Conservation (phyloP, 2,888 invertebrate genomes). For the Cordylochernes scorpioides region DNA sequence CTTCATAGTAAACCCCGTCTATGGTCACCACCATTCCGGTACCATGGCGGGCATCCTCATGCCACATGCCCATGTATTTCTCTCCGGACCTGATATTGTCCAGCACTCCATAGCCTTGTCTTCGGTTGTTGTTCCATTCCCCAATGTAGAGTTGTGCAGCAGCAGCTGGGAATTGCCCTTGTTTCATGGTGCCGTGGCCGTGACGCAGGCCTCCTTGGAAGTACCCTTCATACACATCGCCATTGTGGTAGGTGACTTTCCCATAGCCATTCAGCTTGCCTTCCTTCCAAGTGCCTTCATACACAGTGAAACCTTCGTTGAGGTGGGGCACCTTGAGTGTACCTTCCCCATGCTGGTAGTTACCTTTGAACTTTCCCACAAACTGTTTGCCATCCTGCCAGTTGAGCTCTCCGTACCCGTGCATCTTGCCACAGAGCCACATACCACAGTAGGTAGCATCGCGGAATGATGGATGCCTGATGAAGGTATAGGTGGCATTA, state of each 20-base stretch:
- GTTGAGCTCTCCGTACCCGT: constrained; percentile 50
- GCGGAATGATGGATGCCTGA: constrained; percentile 40
- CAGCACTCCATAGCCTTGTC: constrained; percentile 63
- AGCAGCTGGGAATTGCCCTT: constrained; percentile 45
- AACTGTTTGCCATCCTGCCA: constrained; percentile 55
- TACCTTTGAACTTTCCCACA: constrained; percentile 48
- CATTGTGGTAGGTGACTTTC: constrained; percentile 40
- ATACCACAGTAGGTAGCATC: constrained; percentile 48
- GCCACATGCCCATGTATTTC: constrained; percentile 70
- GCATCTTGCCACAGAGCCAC: constrained; percentile 55
- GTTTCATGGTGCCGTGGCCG: constrained; percentile 55
- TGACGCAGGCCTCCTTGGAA: constrained; percentile 56
- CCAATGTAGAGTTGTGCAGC: constrained; percentile 60
- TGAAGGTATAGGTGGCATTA: constrained; percentile 41
- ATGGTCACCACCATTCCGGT: constrained; percentile 59
- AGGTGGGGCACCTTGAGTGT: constrained; percentile 33
- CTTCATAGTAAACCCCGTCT: constrained; percentile 73
- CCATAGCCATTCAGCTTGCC: constrained; percentile 58
- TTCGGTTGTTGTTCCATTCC: constrained; percentile 48
- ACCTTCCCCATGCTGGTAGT: constrained; percentile 42
- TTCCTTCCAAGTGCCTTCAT: constrained; percentile 54
- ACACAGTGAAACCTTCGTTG: constrained; percentile 29
- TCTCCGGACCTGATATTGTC: constrained; percentile 57
- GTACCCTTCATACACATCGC: constrained; percentile 57
- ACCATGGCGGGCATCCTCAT: constrained; percentile 53